Evolutionary conservation across 2,113 vertebrate genomes (phyloP).

Genomic region (Sinocyclocheilus anshuiensis): DNA sequence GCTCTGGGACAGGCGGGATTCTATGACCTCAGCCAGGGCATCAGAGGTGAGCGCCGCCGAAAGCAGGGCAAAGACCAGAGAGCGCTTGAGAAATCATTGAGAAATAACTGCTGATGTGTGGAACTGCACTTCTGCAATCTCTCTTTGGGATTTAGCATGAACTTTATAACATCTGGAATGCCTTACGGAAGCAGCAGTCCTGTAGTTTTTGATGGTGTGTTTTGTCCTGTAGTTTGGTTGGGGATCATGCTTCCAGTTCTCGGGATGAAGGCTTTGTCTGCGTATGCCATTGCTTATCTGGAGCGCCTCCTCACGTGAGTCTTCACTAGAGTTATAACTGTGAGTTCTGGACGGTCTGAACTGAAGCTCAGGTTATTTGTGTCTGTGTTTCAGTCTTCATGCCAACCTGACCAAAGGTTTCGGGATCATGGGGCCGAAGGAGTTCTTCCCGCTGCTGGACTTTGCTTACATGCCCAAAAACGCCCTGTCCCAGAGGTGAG

Average conservation of each 20-base stretch:
- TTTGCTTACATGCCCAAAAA: conserved; percentile 98
- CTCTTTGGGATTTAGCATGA: neutral
- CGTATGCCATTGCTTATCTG: conserved; percentile 88
- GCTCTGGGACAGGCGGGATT: conserved; percentile 90
- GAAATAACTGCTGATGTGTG: neutral
- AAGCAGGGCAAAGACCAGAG: neutral
- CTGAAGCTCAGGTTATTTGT: neutral
- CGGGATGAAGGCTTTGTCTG: conserved; percentile 88
- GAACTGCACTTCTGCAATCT: too few relatives aligned
- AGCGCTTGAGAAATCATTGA: neutral
- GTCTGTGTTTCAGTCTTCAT: conserved; percentile 80
- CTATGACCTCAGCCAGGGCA: conserved; percentile 85
- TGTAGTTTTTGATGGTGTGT: neutral
- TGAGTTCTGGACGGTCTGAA: neutral
- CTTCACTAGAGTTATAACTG: neutral
- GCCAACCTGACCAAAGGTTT: conserved; percentile 94
- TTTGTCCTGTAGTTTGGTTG: conserved; percentile 87
- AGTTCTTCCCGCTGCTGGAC: conserved; percentile 95
- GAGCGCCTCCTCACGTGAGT: conserved; percentile 92
- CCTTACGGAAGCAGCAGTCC: too few relatives aligned
- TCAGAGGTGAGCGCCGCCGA: conserved; percentile 76
- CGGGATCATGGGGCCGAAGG: conserved; percentile 93
- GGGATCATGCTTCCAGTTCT: conserved; percentile 94
- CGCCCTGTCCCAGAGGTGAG: conserved; percentile 85
- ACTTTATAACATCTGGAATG: neutral